These are phyloP conservation scores for Atherinomorus stipes DNA, from an alignment of 2,113 vertebrate species.

Conservation along the genomic window DNA sequence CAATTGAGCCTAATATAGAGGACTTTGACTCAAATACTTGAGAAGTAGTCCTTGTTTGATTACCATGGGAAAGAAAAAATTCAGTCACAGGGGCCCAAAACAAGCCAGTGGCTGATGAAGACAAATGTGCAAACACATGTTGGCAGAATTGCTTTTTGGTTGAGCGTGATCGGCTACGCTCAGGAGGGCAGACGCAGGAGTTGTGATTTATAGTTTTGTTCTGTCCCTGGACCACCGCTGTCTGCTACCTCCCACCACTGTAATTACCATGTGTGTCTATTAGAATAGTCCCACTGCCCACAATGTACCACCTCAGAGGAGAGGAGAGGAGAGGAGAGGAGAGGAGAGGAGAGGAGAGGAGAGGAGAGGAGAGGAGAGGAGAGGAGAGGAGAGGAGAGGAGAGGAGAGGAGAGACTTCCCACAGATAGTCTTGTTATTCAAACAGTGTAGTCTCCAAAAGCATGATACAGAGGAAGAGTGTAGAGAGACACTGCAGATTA, in stretches of 20 bases:
- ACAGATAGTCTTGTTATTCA: constrained; percentile 75
- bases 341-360: constrained; percentile 27
- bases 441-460: constrained; percentile 61
- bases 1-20: constrained; percentile 28
- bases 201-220: constrained; percentile 86
- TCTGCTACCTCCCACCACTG: constrained; percentile 83
- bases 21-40: constrained; percentile 46
- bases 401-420: constrained; percentile 45
- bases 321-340: constrained; percentile 45
- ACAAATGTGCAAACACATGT: constrained; percentile 86
- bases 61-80: constrained; percentile 77
- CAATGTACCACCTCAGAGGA: constrained; percentile 72
- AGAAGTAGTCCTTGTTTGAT: constrained; percentile 68
- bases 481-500: constrained; percentile 68
- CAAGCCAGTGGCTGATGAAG: constrained; percentile 85
- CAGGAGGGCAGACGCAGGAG: constrained; percentile 81
- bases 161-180: constrained; percentile 82
- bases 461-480: constrained; percentile 58
- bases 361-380: constrained; percentile 45
- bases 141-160: constrained; percentile 88
- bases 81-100: constrained; percentile 75
- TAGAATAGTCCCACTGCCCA: constrained; percentile 80
- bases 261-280: constrained; percentile 85
- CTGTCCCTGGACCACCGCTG: constrained; percentile 81
- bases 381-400: constrained; percentile 44